These are phyloP conservation scores for Lacerta agilis DNA, from an alignment of 2,797 vertebrate species.

Conservation along the genomic window DNA sequence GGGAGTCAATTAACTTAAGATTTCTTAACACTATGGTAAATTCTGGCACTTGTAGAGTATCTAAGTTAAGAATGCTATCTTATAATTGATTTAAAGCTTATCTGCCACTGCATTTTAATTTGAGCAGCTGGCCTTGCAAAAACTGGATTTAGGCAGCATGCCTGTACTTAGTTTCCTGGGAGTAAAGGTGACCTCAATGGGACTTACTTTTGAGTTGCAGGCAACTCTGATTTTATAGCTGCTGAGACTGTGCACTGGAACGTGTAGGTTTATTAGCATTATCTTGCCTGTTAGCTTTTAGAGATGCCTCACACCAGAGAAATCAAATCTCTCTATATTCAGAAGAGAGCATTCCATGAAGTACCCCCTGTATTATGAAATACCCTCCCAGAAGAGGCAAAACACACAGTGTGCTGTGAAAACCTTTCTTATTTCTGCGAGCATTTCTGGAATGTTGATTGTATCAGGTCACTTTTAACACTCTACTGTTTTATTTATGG, in stretches of 20 bases:
- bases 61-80: slow-evolving; percentile 33
- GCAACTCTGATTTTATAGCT: slow-evolving; percentile 45
- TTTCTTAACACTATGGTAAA: slow-evolving; percentile 25
- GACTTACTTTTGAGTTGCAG: slow-evolving; percentile 38
- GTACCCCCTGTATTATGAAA: no score
- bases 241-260: slow-evolving; percentile 13
- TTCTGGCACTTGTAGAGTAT: slow-evolving; percentile 40
- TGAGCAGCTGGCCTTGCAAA: slow-evolving; percentile 17
- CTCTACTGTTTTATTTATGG: no score
- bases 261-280: neutral
- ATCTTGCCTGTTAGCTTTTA: slow-evolving; percentile 3
- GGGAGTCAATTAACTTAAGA: neutral
- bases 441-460: no score
- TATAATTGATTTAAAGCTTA: slow-evolving; percentile 31
- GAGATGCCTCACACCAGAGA: no score
- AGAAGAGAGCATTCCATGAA: no score
- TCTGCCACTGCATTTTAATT: slow-evolving; percentile 34
- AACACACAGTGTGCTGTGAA: no score
- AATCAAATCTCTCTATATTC: no score
- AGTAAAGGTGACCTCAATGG: neutral
- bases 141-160: neutral
- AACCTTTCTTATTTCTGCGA: no score
- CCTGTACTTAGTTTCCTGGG: neutral
- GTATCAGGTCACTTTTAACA: no score
- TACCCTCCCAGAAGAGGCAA: no score